These are phyloP conservation scores for Drosophila bipectinata DNA, from an alignment of 1,140 invertebrate genomes.

Conservation along the genomic window DNA sequence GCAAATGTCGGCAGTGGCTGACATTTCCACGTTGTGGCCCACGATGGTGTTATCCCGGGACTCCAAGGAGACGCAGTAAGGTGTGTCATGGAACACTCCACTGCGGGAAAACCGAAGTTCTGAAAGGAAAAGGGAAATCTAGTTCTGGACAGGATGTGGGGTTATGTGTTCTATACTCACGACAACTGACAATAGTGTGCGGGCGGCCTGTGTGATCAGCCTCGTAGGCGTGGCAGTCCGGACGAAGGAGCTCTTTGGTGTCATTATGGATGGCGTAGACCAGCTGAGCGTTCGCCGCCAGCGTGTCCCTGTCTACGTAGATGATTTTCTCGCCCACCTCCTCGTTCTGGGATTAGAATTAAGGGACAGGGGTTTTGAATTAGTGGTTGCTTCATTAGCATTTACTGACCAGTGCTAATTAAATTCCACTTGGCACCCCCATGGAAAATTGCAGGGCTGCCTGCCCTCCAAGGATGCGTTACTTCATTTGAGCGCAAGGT, in stretches of 20 bases:
- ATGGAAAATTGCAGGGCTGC: constrained; percentile 41
- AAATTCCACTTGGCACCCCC: constrained; percentile 47
- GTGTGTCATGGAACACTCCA: constrained; percentile 59
- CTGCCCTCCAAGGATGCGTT: constrained; percentile 57
- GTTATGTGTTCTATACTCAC: constrained; percentile 48
- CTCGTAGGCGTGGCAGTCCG: constrained; percentile 76
- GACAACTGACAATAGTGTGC: constrained; percentile 77
- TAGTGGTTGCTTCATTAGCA: constrained; percentile 63
- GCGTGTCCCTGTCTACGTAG: constrained; percentile 77
- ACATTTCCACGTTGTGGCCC: constrained; percentile 17
- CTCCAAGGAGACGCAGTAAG: constrained; percentile 68
- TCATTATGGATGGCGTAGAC: constrained; percentile 74
- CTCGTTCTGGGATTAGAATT: constrained; percentile 48
- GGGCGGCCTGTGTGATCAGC: constrained; percentile 77
- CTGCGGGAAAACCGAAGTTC: constrained; percentile 67
- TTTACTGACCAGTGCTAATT: constrained; percentile 73
- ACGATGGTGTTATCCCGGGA: constrained; percentile 68
- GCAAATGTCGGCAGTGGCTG: constrained; percentile 68
- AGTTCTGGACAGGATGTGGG: neutral
- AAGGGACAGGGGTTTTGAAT: constrained; percentile 1
- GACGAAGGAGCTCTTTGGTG: constrained; percentile 47
- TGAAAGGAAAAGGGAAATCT: constrained; percentile 15
- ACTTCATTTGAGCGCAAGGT: constrained; percentile 60
- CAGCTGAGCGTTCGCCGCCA: constrained; percentile 66
- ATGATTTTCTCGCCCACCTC: constrained; percentile 75